These are phyloP conservation scores for Oryzias curvinotus DNA, from an alignment of 2,113 vertebrate genomes.

Conservation along the genomic window DNA sequence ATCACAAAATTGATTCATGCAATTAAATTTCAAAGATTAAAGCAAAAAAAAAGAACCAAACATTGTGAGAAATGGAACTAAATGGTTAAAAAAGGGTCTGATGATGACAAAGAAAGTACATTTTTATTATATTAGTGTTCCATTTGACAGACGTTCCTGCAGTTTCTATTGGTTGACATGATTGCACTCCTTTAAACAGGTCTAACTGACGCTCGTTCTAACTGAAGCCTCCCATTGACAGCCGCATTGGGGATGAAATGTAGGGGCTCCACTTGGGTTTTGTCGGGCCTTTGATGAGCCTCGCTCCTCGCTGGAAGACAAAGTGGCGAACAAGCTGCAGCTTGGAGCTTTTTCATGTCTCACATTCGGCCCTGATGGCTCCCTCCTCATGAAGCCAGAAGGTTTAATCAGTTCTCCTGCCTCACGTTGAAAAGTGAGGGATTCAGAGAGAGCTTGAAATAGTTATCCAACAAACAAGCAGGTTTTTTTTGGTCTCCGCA, in stretches of 20 bases:
- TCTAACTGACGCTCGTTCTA: background rate
- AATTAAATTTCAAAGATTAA: too few species aligned
- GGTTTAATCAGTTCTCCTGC: slow-evolving; percentile 55
- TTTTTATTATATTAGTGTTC: too few species aligned
- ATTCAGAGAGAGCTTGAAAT: slow-evolving; percentile 19
- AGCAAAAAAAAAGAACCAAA: too few species aligned
- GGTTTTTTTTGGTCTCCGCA: slow-evolving; percentile 2
- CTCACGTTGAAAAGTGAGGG: slow-evolving; percentile 9
- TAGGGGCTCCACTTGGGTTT: slow-evolving; percentile 50
- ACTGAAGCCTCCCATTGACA: slow-evolving; percentile 26
- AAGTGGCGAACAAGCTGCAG: slow-evolving; percentile 27
- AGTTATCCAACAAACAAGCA: slow-evolving; percentile 14
- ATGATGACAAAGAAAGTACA: too few species aligned
- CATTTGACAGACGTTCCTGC: too few species aligned
- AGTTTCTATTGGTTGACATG: background rate
- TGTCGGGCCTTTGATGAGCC: slow-evolving; percentile 56
- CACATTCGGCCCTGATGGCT: slow-evolving; percentile 42
- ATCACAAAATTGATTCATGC: too few species aligned
- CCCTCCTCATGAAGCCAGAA: slow-evolving; percentile 11
- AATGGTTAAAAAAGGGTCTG: too few species aligned
- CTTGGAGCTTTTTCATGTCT: slow-evolving; percentile 62
- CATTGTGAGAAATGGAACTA: too few species aligned
- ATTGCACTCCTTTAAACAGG: too few species aligned
- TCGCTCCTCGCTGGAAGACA: slow-evolving; percentile 51
- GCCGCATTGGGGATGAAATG: slow-evolving; percentile 50